Evolutionary conservation across 1,140 invertebrate species (phyloP), one percentile per base, ranked within the genome.

Genomic region (Tetranychus urticae): DNA sequence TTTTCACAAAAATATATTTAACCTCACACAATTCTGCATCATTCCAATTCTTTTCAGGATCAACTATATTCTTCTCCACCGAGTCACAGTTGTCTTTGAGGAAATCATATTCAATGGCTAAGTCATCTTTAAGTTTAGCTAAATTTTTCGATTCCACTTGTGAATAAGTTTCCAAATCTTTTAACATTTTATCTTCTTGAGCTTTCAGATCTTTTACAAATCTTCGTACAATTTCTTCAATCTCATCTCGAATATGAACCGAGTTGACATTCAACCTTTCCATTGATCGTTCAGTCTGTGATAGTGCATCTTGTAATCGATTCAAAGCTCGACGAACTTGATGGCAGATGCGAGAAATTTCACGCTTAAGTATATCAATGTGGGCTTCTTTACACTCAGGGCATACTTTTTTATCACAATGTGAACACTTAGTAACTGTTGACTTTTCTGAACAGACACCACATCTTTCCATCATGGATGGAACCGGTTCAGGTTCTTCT

Each of bases 11-110:
- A 61, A 92, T 87, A 71, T 92, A 88, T 75, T 92, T 93, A 54
- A 87, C 85, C 69, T 91, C 88, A 74, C 92, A 39, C 10, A 69
- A 58, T 60, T 69, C 68, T 60, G 81, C 80, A 69, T 93, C 74
- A 35, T 71, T 69, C 69, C 60, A 72, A 2, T 33, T 12, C 7
- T 54, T 37, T 31, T 55, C 36, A 2, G 14, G 8, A 67, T 87
- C 82, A 69, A 83, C 82, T 79, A 91, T 84, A 74, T 89, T 82
- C 72, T 76, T 88, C 74, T 97, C 91, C n/a, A 87, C 88, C 63
- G 94, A 77, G 72, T 97, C 90, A 76, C 89, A 93, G 73, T 96
- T 96, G 69, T 86, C 88, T 67, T 83, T 79, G 62, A 96, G 90
- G 73, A 92, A 96, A 56, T 81, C 80, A 67, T 93, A 83, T 75